Conservation (phyloP, 2,797 vertebrate species). For the Perodicticus potto region DNA sequence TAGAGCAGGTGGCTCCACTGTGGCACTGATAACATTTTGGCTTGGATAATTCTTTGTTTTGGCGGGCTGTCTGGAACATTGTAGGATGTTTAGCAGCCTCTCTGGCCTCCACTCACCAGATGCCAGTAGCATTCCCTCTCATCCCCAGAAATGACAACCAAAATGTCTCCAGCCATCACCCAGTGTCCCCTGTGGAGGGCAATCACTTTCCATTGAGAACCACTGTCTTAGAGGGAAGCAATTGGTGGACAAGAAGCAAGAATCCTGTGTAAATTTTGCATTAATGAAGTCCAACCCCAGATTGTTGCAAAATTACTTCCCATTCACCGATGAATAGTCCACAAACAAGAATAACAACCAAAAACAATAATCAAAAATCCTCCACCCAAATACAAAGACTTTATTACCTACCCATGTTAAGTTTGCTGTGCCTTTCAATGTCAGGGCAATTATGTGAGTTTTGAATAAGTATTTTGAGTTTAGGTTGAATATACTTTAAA, state of each 20-base stretch:
- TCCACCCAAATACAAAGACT: background rate
- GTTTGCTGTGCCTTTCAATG: background rate
- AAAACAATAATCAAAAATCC: background rate
- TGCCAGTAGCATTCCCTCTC: too few relatives aligned
- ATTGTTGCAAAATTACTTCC: background rate
- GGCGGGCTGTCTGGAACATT: background rate
- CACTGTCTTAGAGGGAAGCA: background rate
- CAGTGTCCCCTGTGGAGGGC: background rate
- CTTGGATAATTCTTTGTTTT: background rate
- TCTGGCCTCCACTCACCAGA: background rate
- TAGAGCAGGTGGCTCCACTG: background rate
- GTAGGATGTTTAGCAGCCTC: background rate
- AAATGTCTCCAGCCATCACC: background rate
- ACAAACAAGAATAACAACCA: background rate
- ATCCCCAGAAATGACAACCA: background rate
- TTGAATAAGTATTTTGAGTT: background rate
- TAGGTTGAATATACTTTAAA: too few relatives aligned
- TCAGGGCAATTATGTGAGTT: background rate
- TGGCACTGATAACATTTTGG: background rate
- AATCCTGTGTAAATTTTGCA: background rate
- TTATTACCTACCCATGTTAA: background rate
- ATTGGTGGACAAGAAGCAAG: background rate
- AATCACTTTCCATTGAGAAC: background rate
- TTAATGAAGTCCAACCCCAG: background rate
- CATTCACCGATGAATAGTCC: background rate